Evolutionary conservation across 1,140 invertebrate genomes (phyloP).

Genomic region (Mycetomoellerius zeteki): DNA sequence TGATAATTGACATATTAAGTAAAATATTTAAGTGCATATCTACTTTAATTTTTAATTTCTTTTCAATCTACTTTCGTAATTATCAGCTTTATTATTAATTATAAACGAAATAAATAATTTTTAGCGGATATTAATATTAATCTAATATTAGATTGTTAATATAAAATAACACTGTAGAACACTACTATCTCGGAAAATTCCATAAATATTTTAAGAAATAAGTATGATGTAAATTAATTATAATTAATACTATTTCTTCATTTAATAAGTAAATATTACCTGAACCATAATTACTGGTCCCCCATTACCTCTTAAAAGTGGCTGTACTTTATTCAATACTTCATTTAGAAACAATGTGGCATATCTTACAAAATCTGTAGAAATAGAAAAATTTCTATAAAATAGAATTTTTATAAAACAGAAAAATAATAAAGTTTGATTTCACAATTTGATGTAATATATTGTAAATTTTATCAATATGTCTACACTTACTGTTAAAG

Average conservation of each 20-base stretch:
- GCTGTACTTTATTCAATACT: constrained; percentile 85
- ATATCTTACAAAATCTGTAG: constrained; percentile 74
- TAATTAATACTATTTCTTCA: background rate
- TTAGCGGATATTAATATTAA: background rate
- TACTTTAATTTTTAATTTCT: background rate
- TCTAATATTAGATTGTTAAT: background rate
- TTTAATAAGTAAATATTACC: constrained; percentile 50
- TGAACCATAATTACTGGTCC: constrained; percentile 82
- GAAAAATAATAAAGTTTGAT: background rate
- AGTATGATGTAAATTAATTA: background rate
- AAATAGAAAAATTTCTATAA: background rate
- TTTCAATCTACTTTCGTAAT: background rate
- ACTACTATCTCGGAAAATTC: background rate
- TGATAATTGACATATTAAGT: background rate
- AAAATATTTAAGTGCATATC: background rate
- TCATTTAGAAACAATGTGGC: constrained; percentile 81
- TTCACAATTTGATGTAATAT: background rate
- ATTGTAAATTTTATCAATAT: background rate
- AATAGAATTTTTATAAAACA: background rate
- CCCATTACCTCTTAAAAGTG: constrained; percentile 78
- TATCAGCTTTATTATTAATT: constrained; percentile 6
- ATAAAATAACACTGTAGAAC: background rate
- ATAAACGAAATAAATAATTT: constrained; percentile 1
- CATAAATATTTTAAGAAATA: constrained; percentile 1
- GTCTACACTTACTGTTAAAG: background rate